Evolutionary conservation across 92 coral and sea anemone genomes (phyloP), one percentile per base, ranked within the genome.

Genomic region (Phenganax stokvisi): DNA sequence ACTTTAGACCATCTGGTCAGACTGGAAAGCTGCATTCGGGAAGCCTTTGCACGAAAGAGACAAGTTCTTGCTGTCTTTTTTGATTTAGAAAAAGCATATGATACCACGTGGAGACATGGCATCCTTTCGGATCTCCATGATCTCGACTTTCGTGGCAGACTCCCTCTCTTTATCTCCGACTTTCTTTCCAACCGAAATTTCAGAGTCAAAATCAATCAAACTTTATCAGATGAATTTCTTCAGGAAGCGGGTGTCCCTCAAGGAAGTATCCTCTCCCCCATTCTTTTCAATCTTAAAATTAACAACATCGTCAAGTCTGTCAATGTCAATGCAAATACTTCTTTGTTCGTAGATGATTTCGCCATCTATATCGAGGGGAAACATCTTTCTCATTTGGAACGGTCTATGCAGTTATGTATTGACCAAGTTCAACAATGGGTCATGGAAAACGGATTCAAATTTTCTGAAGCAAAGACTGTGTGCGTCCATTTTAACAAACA

Each of bases 51-150:
- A 54, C 47, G 30, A 28, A 71, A 54, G 54, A 71, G 47, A 71
- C 76, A 71, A 16, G 13, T 54, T 30, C 15, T 16, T 15, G 76
- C 76, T 30, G 47, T 71, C n/a, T 71, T 71, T 9, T 74, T 57
- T 9, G 58, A 54, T 52, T 60, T 57, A 2, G 79, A 74, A 51
- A 61, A 57, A 47, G 56, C 58, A 9, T 57, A 57, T 9, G 61
- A 61, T 51, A 51, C 9, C 12, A 74, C 79, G 20, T 74, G 79
- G 79, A 74, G 79, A 74, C 79, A 74, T 74, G 79, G 79, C 12
- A 74, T 74, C 79, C 79, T 74, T 9, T 10, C 9, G 20, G 58
- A 74, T 37, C 79, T 74, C 17, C 58, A 37, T 74, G 57, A 74
- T 37, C 79, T 37, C 58, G 63, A 52, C 56, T 37, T 71, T 52